phyloP scores from a whole-genome alignment of 2,888 invertebrate genomes.

The Entomobrya multifasciata region DNA sequence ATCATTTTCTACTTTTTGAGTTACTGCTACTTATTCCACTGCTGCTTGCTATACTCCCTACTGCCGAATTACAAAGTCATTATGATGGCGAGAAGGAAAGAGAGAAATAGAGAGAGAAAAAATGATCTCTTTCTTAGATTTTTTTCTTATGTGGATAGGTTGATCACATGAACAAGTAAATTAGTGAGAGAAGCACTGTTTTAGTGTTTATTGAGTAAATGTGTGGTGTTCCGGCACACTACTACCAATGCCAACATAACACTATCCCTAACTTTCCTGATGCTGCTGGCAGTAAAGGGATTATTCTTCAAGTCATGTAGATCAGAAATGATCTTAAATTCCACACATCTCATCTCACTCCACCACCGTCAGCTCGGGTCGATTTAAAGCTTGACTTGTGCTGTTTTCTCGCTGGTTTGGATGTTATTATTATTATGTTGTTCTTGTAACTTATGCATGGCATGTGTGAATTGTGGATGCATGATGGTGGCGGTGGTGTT shows the following conservation, averaged over 20 bases:
- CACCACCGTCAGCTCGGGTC: too few species aligned
- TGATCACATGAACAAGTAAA: slow-evolving; percentile 65
- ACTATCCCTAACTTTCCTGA: neutral
- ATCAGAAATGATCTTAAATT: slow-evolving; percentile 76
- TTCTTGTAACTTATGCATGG: slow-evolving; percentile 54
- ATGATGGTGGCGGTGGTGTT: too few species aligned
- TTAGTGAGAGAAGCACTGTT: slow-evolving; percentile 50
- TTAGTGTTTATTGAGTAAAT: too few species aligned
- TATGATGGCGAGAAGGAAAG: slow-evolving; percentile 16
- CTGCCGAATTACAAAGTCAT: slow-evolving; percentile 49
- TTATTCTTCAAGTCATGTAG: slow-evolving; percentile 65
- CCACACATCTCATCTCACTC: slow-evolving; percentile 77
- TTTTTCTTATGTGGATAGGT: neutral
- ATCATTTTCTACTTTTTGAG: slow-evolving; percentile 49
- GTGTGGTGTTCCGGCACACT: too few species aligned
- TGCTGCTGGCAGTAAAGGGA: slow-evolving; percentile 18
- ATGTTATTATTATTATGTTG: neutral
- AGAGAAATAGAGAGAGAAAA: slow-evolving; percentile 27
- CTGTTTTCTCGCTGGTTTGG: too few species aligned
- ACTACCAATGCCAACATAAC: slow-evolving; percentile 36
- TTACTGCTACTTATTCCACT: neutral
- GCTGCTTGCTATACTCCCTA: too few species aligned
- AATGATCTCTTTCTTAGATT: slow-evolving; percentile 49
- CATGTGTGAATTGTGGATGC: slow-evolving; percentile 57
- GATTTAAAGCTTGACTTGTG: slow-evolving; percentile 3